Conservation (phyloP, 2,113 vertebrate genomes). For the Actenoides hombroni region DNA sequence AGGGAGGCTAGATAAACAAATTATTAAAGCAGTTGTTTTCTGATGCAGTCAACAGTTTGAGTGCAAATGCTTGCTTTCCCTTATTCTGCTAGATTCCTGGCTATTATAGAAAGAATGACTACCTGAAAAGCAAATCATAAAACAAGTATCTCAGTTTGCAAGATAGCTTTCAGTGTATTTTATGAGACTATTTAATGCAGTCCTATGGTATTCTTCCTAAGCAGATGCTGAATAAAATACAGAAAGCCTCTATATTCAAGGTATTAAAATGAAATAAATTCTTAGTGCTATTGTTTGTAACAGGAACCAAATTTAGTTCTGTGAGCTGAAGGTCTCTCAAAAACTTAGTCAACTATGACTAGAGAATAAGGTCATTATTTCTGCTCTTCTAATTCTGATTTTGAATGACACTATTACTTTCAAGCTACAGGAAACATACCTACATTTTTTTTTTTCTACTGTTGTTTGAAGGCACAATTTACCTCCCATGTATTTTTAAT, state of each 20-base stretch:
- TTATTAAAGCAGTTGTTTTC: background rate
- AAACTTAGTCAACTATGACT: background rate
- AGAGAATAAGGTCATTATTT: constrained; percentile 11
- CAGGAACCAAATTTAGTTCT: background rate
- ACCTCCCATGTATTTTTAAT: background rate
- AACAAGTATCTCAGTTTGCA: background rate
- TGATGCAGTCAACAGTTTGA: background rate
- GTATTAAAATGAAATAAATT: background rate
- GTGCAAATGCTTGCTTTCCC: background rate
- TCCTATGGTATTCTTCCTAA: background rate
- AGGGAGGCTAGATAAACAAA: background rate
- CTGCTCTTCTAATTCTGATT: constrained; percentile 24
- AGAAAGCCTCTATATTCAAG: background rate
- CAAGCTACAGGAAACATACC: background rate
- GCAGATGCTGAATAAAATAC: background rate
- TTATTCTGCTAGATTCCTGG: background rate
- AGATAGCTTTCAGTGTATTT: background rate
- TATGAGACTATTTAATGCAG: background rate
- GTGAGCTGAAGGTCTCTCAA: background rate
- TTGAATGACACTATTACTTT: background rate
- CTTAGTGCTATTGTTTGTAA: background rate
- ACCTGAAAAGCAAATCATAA: background rate
- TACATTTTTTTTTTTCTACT: background rate
- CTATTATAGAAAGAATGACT: background rate
- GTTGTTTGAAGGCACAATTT: background rate